Conservation (phyloP, 2,888 invertebrate genomes). For the Drosophila phalerata region DNA sequence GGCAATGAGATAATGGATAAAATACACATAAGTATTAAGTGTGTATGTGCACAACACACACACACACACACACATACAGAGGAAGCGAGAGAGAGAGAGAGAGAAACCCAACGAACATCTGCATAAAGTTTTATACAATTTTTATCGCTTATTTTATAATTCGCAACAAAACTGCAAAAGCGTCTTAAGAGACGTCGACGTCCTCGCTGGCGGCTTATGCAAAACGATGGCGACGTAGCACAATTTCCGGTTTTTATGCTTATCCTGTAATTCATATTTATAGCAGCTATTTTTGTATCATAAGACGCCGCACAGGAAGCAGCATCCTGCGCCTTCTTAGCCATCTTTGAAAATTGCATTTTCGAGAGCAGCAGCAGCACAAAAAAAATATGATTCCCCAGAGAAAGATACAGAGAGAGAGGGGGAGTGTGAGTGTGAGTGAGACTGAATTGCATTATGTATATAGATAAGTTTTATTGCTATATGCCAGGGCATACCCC, state of each 20-base stretch:
- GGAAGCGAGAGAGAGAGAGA: conserved; percentile 4
- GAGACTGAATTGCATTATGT: conserved; percentile 66
- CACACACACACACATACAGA: conserved; percentile 14
- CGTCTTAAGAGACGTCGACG: conserved; percentile 61
- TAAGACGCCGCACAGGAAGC: conserved; percentile 46
- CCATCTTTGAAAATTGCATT: conserved; percentile 73
- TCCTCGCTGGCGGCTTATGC: conserved; percentile 65
- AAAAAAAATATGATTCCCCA: conserved; percentile 15
- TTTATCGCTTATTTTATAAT: conserved; percentile 82
- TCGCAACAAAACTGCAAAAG: conserved; percentile 76
- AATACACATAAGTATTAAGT: conserved; percentile 61
- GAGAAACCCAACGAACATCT: conserved; percentile 47
- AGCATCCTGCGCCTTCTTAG: conserved; percentile 57
- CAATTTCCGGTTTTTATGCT: conserved; percentile 85
- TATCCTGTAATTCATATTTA: conserved; percentile 85
- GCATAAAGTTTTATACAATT: conserved; percentile 79
- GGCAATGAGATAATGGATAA: conserved; percentile 71
- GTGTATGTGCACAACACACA: conserved; percentile 21
- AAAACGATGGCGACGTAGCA: conserved; percentile 71
- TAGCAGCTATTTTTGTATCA: conserved; percentile 76
- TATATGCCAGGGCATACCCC: conserved; percentile 14
- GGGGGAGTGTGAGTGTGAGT: background rate
- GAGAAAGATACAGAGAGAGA: background rate
- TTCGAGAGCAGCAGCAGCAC: conserved; percentile 10
- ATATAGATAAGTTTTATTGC: conserved; percentile 76